Evolutionary conservation across 2,113 vertebrate species (phyloP), one percentile per base, ranked within the genome.

Genomic region (Camelus dromedarius): DNA sequence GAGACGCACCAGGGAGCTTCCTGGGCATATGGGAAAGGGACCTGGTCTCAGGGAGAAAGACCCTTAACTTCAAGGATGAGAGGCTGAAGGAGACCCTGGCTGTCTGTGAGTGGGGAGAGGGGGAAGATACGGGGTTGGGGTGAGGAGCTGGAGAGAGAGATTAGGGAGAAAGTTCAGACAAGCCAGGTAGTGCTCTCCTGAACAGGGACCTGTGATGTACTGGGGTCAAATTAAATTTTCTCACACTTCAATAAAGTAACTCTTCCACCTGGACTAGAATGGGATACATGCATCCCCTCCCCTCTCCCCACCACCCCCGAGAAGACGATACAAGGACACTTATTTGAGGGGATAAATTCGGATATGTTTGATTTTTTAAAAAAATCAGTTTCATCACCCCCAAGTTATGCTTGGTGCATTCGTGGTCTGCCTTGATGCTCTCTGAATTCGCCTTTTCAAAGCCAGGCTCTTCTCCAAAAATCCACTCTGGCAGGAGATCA

Each of bases 361-460:
- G 46, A 46, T 48, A 48, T 28, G 48, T 62, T 90, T 72, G 8
- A 72, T 58, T 92, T 80, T 85, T 35, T 1, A 4, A 46, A 73
- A 54, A 92, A 82, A 67, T 76, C 24, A 16, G 2, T 85, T 67
- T 86, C 50, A 73, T 70, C 26, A 48, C 28, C 26, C 60, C 6
- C 12, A 46, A 58, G 16, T 67, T 54, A 62, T 56, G 46, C 16
- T 11, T 60, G 75, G 10, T 75, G 7, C 38, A 10, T 69, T 79
- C 52, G 16, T 22, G 62, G 42, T 75, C 64, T 93, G 72, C 12
- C 67, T 90, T 56, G 66, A 8, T 85, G 75, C 42, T 88, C 85
- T 96, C 93, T 85, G 76, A 22, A 75, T 60, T 30, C 72, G 58
- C 91, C 75, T 86, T 95, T 95, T 88, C 79, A 80, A 96, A 96